Base-by-base conservation (phyloP, 2,797 vertebrate species). In the Ceyx erithaca region DNA sequence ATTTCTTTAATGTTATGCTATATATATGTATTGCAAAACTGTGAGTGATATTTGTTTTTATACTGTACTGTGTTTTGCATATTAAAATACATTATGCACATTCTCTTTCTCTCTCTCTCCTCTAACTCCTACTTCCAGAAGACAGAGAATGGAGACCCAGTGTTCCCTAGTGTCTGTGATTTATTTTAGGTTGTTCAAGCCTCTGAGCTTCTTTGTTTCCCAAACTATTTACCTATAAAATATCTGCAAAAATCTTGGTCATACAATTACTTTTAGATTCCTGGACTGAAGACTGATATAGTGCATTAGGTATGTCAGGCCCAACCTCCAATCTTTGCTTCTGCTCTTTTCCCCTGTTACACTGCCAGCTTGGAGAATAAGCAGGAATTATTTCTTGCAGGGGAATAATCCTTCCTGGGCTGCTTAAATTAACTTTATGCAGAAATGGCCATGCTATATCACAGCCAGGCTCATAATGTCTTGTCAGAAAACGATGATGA, bases 1-100 rank as follows among this genome's bases (percentile, higher is more conserved):
- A 94, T 94, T 96, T 94, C 94, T 92, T 93, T 95, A 96, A 95
- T 94, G 93, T 90, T 96, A 95, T 62, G 88, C 93, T 95, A 93
- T 96, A 96, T 96, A 91, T 91, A 93, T 77, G 52, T 81, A 94
- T 88, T 84, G 87, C 59, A 92, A 95, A 96, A 95, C 80, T 94
- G 77, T 89, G 84, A 95, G 85, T 94, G 89, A 89, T 88, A 69
- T 89, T 91, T 89, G 72, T 33, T 94, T 87, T 94, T 85, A 83
- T 80, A 89, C 71, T 83, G 80, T 89, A 82, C 70, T 52, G 54
- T 89, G 64, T 79, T 88, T 93, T 93, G 90, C 89, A 93, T 95
- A 90, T 89, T 89, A 90, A 94, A 91, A 92, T 90, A 68, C 79
- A 31, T 93, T 46, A 89, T 77, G 77, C 62, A 83, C 92, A 87